Conservation (phyloP, 2,888 invertebrate genomes). For the Dexiosoma caninum region DNA sequence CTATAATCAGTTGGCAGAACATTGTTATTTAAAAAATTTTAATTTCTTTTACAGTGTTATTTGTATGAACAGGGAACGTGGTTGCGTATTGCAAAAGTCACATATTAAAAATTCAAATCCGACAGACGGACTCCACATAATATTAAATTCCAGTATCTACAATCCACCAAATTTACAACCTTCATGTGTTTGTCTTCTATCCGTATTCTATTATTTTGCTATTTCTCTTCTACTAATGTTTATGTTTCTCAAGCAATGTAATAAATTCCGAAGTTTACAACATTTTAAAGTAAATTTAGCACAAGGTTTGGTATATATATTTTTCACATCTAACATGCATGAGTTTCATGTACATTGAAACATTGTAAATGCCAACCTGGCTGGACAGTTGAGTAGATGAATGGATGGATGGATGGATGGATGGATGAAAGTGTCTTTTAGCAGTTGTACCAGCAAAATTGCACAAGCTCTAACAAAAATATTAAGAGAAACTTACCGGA, state of each 20-base stretch:
- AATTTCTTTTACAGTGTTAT: too few species aligned
- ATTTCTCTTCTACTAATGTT: background rate
- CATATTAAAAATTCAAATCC: too few species aligned
- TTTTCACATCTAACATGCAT: constrained; percentile 6
- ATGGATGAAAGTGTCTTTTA: constrained; percentile 2
- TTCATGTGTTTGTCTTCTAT: background rate
- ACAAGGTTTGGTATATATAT: constrained; percentile 8
- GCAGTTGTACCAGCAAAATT: background rate
- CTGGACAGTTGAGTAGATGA: constrained; percentile 2
- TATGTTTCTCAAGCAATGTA: constrained; percentile 27
- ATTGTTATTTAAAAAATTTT: too few species aligned
- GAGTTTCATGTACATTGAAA: constrained; percentile 41
- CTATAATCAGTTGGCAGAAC: too few species aligned
- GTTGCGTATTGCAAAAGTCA: too few species aligned
- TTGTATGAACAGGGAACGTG: too few species aligned
- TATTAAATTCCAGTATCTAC: too few species aligned
- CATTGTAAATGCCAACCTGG: background rate
- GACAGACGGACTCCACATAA: too few species aligned
- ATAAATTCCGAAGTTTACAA: constrained; percentile 54
- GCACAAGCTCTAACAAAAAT: constrained; percentile 10
- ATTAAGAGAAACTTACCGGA: constrained; percentile 81
- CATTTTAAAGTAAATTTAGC: constrained; percentile 41
- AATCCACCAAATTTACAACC: too few species aligned
- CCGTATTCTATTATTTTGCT: background rate
- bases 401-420: constrained; percentile 6